Evolutionary conservation across 2,888 invertebrate species (phyloP).

Genomic region (Scaptomyza reducta): DNA sequence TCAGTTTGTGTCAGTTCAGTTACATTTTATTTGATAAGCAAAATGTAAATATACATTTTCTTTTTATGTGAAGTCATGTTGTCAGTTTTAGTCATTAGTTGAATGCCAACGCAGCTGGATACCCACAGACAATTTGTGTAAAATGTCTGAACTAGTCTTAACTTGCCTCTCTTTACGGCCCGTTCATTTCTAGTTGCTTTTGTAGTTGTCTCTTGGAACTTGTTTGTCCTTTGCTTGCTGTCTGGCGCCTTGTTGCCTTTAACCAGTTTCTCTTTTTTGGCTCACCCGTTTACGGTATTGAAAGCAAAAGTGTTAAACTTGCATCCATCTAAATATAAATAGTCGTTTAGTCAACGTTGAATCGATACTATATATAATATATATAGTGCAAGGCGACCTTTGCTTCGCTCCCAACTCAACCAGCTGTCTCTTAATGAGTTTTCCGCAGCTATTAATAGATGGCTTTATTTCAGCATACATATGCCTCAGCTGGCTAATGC

Average conservation of each 20-base stretch:
- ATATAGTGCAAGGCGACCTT: constrained; percentile 5
- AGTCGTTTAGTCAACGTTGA: constrained; percentile 31
- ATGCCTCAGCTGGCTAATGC: background rate
- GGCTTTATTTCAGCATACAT: constrained; percentile 3
- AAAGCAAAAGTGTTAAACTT: constrained; percentile 61
- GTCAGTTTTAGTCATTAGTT: background rate
- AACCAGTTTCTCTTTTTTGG: constrained; percentile 22
- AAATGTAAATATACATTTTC: constrained; percentile 7
- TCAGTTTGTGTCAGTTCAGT: no score
- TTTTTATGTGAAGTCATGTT: background rate
- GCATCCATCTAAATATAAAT: constrained; percentile 54
- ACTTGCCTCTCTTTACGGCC: background rate
- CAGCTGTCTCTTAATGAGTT: constrained; percentile 28
- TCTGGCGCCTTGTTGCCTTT: constrained; percentile 41
- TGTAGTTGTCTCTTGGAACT: constrained; percentile 15
- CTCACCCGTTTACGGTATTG: constrained; percentile 18
- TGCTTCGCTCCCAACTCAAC: constrained; percentile 8
- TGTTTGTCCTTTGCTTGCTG: constrained; percentile 22
- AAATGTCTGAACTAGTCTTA: constrained; percentile 25
- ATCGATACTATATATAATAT: constrained; percentile 8
- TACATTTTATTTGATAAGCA: constrained; percentile 8
- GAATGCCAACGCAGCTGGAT: constrained; percentile 15
- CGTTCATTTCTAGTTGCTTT: background rate
- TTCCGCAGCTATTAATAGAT: constrained; percentile 29
- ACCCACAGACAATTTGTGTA: constrained; percentile 28